phyloP scores from a whole-genome alignment of 2,888 invertebrate species.

The Rhodophaea formosa region DNA sequence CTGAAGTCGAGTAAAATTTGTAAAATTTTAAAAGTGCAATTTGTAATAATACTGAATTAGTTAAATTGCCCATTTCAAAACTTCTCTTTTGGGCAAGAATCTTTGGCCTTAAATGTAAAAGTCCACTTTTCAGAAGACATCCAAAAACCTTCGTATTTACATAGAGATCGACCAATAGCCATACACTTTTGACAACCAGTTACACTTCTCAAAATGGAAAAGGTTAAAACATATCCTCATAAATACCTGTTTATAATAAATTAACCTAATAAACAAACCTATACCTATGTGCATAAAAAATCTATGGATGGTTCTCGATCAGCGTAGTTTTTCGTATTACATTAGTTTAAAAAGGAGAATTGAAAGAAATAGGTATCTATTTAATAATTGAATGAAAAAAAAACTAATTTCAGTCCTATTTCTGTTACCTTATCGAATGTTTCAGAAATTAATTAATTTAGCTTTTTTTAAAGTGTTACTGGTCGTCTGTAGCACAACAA shows the following conservation, averaged over 20 bases:
- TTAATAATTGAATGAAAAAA: no score
- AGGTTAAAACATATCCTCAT: no score
- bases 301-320: no score
- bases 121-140: not conserved
- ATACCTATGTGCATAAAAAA: no score
- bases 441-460: not conserved
- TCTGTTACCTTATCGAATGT: not conserved
- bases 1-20: no score
- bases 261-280: no score
- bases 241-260: no score
- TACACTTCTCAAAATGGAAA: not conserved
- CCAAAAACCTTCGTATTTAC: not conserved
- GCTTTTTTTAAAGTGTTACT: not conserved
- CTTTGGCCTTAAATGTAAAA: not conserved
- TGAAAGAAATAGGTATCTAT: no score
- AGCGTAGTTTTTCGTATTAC: no score
- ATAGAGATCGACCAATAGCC: not conserved
- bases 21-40: not conserved
- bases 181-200: not conserved
- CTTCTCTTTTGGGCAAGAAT: not conserved
- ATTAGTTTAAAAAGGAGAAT: no score
- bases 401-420: no score
- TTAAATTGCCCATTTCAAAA: not conserved
- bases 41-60: not conserved
- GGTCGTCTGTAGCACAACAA: not conserved